These are phyloP conservation scores for Typhlichthys eigenmanni DNA, from an alignment of 2,797 vertebrate genomes.

Conservation along the genomic window DNA sequence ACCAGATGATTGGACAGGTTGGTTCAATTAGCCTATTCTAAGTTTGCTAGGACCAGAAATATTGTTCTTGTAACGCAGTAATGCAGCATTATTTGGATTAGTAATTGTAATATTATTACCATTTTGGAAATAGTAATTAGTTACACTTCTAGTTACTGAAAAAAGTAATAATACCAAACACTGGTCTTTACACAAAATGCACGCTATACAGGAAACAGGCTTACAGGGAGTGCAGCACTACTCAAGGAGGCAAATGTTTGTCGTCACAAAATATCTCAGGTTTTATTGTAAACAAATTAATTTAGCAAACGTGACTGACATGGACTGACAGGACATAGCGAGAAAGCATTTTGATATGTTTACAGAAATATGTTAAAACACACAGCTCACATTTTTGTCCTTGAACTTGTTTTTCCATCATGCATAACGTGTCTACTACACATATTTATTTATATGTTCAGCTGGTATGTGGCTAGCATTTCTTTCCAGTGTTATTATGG, in stretches of 20 bases:
- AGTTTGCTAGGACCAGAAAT: too few species aligned
- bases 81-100: too few species aligned
- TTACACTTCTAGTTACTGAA: too few species aligned
- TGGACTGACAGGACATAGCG: conserved; percentile 61
- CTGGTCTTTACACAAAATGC: conserved; percentile 13
- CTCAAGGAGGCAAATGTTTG: neutral
- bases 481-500: conserved; percentile 37
- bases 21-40: too few species aligned
- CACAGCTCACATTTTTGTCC: conserved; percentile 65
- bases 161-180: neutral
- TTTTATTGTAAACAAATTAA: conserved; percentile 70
- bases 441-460: conserved; percentile 55
- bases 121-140: too few species aligned
- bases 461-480: conserved; percentile 44
- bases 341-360: conserved; percentile 46
- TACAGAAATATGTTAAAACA: conserved; percentile 50
- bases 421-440: conserved; percentile 59
- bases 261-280: conserved; percentile 57
- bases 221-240: conserved; percentile 32
- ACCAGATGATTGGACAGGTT: too few species aligned
- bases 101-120: too few species aligned
- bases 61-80: too few species aligned
- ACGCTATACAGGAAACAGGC: conserved; percentile 50
- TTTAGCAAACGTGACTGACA: conserved; percentile 61
- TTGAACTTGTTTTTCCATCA: conserved; percentile 22